Base-by-base conservation (phyloP, 2,113 vertebrate species). In the Cryptotis parvus region DNA sequence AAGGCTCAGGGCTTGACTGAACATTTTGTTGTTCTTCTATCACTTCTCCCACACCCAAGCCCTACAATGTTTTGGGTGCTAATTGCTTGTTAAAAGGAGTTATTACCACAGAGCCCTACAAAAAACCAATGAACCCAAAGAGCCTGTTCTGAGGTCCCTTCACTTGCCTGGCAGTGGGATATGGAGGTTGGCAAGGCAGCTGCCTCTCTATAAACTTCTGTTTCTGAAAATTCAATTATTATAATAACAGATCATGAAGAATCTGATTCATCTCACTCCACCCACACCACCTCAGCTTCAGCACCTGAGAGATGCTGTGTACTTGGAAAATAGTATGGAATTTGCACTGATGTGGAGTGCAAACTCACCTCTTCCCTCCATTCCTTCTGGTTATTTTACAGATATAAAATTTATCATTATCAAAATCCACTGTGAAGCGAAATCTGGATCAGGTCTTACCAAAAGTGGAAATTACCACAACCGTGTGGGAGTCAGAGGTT, bases 171-270 rank as follows among this genome's bases (percentile, higher is more conserved):
- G 14, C 31, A 83, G 49, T 20, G 45, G 11, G 63, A n/a, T 26
- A 41, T 31, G 12, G 1, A 80, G 31, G 45, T 9, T 72, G 45
- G n/a, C 63, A 78, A 68, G 77, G 52, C 1, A 10, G 29, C 3
- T 70, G 8, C 37, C 72, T 69, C 24, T 80, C 24, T 80, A 22
- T 26, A 39, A 72, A 72, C 18, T 80, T 22, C 55, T 88, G 75
- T 74, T 94, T 87, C 89, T 87, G 89, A 93, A 95, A 95, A 87
- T 83, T 76, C 89, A 88, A 65, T 83, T 95, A 90, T 82, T 75
- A 70, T 63, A 82, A 43, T 84, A 75, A 52, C 2, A 79, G 79
- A 26, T 52, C 52, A 35, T 8, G 91, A 82, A 31, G 14, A 55
- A 58, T 26, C 35, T 63, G 45, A 41, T 39, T 86, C 52, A 68